Conservation (phyloP, 2,888 invertebrate genomes). For the Amblyjoppa fuscipennis region DNA sequence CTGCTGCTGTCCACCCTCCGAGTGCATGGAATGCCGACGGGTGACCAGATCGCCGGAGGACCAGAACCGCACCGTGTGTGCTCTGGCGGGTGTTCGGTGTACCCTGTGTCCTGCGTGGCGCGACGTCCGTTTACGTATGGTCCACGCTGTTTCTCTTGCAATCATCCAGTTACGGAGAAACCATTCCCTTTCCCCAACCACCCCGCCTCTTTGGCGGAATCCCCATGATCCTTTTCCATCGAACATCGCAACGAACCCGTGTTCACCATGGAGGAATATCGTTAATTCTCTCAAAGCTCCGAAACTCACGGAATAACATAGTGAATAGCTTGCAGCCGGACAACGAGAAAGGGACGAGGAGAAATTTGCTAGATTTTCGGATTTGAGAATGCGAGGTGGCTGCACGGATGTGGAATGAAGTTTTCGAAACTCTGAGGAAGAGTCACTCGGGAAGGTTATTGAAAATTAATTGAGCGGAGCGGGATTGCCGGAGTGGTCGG, state of each 20-base stretch:
- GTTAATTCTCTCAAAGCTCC: background rate
- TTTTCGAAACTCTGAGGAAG: too few species aligned
- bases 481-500: background rate
- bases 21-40: constrained; percentile 38
- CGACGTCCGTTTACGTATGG: constrained; percentile 43
- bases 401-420: too few species aligned
- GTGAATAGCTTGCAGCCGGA: background rate
- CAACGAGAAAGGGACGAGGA: background rate
- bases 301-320: background rate
- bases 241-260: background rate
- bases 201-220: background rate
- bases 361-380: too few species aligned
- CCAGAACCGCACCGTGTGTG: constrained; percentile 47
- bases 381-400: too few species aligned
- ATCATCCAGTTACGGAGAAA: constrained; percentile 33
- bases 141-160: constrained; percentile 32
- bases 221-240: background rate
- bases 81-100: constrained; percentile 32
- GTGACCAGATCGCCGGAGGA: constrained; percentile 37
- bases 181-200: background rate
- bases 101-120: constrained; percentile 29
- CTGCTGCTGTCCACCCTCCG: constrained; percentile 22
- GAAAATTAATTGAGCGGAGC: background rate
- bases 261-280: background rate
- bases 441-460: too few species aligned